phyloP scores from a whole-genome alignment of 2,797 vertebrate species.

The Graptemys geographica region DNA sequence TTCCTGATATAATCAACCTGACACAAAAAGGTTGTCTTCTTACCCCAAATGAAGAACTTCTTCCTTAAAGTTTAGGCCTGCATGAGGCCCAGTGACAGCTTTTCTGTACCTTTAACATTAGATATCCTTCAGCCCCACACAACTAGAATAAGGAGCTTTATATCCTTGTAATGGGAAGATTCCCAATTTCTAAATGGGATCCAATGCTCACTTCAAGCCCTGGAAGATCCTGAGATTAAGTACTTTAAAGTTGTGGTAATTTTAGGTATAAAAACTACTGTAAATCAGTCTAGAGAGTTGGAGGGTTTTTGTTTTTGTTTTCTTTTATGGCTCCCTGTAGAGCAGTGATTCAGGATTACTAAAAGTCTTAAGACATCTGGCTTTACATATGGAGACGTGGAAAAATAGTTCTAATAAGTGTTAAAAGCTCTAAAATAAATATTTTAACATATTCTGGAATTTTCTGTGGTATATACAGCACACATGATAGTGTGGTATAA shows the following conservation, averaged over 20 bases:
- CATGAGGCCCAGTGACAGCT: background rate
- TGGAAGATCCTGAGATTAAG: background rate
- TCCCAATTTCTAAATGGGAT: background rate
- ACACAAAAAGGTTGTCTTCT: background rate
- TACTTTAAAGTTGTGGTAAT: background rate
- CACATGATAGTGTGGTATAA: background rate
- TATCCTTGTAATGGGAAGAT: background rate
- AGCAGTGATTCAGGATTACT: background rate
- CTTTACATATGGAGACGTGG: background rate
- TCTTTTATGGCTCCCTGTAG: background rate
- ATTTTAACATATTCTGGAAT: background rate
- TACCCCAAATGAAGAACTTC: accelerated
- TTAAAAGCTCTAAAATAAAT: background rate
- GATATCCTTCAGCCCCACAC: background rate
- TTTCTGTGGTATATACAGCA: background rate
- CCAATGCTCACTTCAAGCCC: accelerated
- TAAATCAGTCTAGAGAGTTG: background rate
- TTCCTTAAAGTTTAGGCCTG: background rate
- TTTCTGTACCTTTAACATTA: accelerated
- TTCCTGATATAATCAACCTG: background rate
- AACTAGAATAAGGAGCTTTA: background rate
- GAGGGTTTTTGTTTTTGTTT: background rate
- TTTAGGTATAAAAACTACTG: background rate
- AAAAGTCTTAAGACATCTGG: background rate
- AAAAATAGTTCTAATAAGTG: background rate